Base-by-base conservation (phyloP, 2,888 invertebrate species). In the Drosophila subsilvestris region DNA sequence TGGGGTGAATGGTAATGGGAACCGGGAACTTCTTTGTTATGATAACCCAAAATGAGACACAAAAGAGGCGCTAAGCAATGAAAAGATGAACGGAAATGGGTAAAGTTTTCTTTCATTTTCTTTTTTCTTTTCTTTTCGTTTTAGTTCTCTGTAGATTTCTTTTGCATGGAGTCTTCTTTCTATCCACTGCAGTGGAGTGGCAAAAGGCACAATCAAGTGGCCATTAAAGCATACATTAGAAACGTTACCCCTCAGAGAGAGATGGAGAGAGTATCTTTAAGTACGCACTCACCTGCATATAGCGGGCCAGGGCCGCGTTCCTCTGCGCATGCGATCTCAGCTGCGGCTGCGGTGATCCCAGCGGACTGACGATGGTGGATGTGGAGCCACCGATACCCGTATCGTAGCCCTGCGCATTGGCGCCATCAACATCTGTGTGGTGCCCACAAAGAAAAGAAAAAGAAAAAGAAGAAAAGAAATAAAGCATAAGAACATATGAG, bases 231-330 rank as follows among this genome's bases (percentile, higher is more conserved):
- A 77, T 68, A 63, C 71, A 76, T 47, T 58, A 71, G 55, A 70
- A 60, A 66, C 56, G 65, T 69, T 54, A 49, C 44, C 73, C 58
- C 51, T 44, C 1, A 6, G 6, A 20, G 27, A 55, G n/a, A 12
- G 45, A n/a, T 14, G n/a, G n/a, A 25, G 49, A n/a, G 53, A 48
- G 75, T 70, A 74, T 76, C 76, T 80, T 45, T 49, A 42, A 73
- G 71, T 73, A 75, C 71, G 54, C 72, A 89, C 91, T 91, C 90
- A 95, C 94, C 93, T 95, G 94, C 94, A 95, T 95, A 89, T 94
- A 94, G 61, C 94, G 93, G 67, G 94, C 94, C 90, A 95, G 94
- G 89, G 95, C 86, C 56, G 85, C 85, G 69, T 95, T 94, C 90
- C 95, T 95, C 74, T 90, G 90, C 74, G 95, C 93, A 91, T 94